Percentiles rank a stretch among this genome's conserved stretches.
These are phyloP conservation scores for Drosophila mojavensis DNA, from an alignment of 1,140 invertebrate species.

Conservation along the genomic window DNA sequence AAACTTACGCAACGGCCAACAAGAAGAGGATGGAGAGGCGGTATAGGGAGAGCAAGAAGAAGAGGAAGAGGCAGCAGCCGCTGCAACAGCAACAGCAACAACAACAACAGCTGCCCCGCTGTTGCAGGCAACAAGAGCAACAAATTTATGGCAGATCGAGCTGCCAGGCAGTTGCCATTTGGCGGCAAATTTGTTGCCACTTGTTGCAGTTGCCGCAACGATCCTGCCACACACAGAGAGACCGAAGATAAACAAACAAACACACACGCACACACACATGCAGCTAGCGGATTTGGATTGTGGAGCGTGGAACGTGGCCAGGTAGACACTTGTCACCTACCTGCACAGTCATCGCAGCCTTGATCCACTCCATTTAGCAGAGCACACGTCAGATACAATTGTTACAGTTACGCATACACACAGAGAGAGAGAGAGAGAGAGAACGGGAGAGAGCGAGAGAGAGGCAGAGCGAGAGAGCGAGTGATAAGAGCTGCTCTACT, in stretches of 20 bases:
- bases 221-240: conserved; percentile 47
- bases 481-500: conserved; percentile 9
- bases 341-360: conserved; percentile 60
- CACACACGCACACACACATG: conserved; percentile 8
- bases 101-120: conserved; percentile 12
- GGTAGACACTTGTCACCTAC: conserved; percentile 61
- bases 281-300: conserved; percentile 19
- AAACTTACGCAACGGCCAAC: conserved; percentile 72
- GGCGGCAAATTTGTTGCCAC: conserved; percentile 47
- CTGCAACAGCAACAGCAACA: conserved; percentile 27
- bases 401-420: conserved; percentile 57
- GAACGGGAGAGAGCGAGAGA: conserved; percentile 1
- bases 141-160: conserved; percentile 49
- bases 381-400: conserved; percentile 51
- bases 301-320: conserved; percentile 29
- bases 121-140: conserved; percentile 29
- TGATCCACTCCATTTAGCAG: conserved; percentile 45
- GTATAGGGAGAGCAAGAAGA: conserved; percentile 3
- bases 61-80: conserved; percentile 16
- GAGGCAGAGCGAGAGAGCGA: not conserved
- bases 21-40: conserved; percentile 10
- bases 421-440: not conserved
- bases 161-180: conserved; percentile 32
- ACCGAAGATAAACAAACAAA: conserved; percentile 23
- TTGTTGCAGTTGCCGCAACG: conserved; percentile 31